Conservation (phyloP, 1,140 invertebrate species). For the Sesamia nonagrioides region DNA sequence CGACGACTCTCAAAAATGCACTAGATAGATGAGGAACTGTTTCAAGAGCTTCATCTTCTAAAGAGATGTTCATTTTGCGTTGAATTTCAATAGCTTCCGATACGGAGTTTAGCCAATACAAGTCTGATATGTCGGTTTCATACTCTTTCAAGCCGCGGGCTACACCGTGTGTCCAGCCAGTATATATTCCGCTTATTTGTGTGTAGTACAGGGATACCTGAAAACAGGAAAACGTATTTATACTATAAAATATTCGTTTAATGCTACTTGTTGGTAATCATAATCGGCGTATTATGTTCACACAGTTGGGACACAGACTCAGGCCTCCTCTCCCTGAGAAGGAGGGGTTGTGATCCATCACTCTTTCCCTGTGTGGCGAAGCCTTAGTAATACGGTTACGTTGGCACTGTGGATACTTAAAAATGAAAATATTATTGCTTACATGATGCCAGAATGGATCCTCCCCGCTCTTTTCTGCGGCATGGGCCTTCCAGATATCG, state of each 20-base stretch:
- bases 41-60: constrained; percentile 67
- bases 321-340: too few relatives aligned
- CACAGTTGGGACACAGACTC: too few relatives aligned
- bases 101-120: constrained; percentile 92
- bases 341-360: too few relatives aligned
- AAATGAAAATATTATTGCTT: constrained; percentile 52
- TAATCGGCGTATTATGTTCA: too few relatives aligned
- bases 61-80: constrained; percentile 77
- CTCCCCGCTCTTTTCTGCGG: constrained; percentile 80
- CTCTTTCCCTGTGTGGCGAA: too few relatives aligned
- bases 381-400: too few relatives aligned
- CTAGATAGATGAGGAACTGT: constrained; percentile 79
- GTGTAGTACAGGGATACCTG: constrained; percentile 91
- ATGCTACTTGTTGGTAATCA: too few relatives aligned
- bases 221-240: constrained; percentile 42
- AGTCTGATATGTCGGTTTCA: constrained; percentile 89
- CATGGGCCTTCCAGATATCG: constrained; percentile 88
- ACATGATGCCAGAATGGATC: constrained; percentile 95
- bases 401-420: too few relatives aligned
- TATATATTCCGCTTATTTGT: constrained; percentile 91
- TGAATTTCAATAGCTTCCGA: constrained; percentile 92
- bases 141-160: constrained; percentile 89
- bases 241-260: too few relatives aligned
- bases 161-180: constrained; percentile 91
- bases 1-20: constrained; percentile 77